Evolutionary conservation across 1,140 invertebrate species (phyloP).

Genomic region (Zaprionus davidi): DNA sequence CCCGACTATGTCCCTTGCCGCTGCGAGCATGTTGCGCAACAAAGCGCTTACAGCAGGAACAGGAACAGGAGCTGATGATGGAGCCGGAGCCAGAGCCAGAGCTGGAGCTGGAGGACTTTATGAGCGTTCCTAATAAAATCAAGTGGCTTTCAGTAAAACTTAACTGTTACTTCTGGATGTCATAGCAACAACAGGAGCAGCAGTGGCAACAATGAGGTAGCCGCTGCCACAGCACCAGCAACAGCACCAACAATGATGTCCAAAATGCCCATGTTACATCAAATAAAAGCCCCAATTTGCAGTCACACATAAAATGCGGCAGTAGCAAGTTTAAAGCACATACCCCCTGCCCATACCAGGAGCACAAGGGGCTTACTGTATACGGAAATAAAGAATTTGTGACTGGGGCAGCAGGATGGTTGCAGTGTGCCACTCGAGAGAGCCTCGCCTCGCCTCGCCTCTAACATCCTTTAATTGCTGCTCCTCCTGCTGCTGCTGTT

Average conservation of each 20-base stretch:
- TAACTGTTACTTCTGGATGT: slow-evolving; percentile 62
- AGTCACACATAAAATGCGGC: slow-evolving; percentile 58
- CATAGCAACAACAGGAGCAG: slow-evolving; percentile 34
- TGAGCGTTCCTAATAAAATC: slow-evolving; percentile 74
- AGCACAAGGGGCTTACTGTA: background rate
- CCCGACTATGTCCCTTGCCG: background rate
- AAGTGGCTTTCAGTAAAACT: slow-evolving; percentile 77
- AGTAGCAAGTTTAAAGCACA: slow-evolving; percentile 58
- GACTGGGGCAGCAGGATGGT: slow-evolving; percentile 15
- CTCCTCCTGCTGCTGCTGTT: slow-evolving; percentile 5
- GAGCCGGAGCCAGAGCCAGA: too few relatives aligned
- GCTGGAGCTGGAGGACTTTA: slow-evolving; percentile 51
- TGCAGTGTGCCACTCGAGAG: slow-evolving; percentile 19
- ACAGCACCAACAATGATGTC: slow-evolving; percentile 24
- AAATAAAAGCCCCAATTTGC: slow-evolving; percentile 76
- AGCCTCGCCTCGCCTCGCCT: slow-evolving; percentile 3
- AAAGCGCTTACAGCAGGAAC: background rate
- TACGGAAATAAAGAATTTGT: slow-evolving; percentile 25
- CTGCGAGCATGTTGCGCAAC: background rate
- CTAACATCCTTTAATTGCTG: slow-evolving; percentile 37
- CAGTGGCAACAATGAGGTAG: background rate
- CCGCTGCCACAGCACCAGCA: background rate
- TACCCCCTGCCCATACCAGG: background rate
- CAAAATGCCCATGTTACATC: slow-evolving; percentile 54
- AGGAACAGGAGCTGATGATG: background rate